Evolutionary conservation across 2,797 vertebrate species (phyloP).

Genomic region (Leptoclinus maculatus): DNA sequence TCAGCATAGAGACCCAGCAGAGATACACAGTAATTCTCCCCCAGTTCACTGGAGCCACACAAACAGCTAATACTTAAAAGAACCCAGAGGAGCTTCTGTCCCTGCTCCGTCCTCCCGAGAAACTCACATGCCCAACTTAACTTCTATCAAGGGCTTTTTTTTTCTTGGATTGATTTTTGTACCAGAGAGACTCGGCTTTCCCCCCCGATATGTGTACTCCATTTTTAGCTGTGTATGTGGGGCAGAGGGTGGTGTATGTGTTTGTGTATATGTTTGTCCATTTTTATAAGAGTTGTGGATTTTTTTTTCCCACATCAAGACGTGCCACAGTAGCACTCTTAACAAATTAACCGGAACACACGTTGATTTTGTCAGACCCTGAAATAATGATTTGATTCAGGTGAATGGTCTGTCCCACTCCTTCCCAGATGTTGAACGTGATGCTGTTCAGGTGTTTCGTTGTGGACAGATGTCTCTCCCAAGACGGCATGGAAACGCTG

Average conservation of each 20-base stretch:
- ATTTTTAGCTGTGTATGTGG: slow-evolving; percentile 37
- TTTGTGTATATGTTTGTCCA: neutral
- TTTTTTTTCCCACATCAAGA: slow-evolving; percentile 4
- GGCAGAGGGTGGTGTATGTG: slow-evolving; percentile 10
- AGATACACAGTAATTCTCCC: slow-evolving; percentile 66
- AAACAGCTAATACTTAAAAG: slow-evolving; percentile 79
- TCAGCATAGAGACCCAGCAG: slow-evolving; percentile 38
- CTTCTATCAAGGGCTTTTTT: slow-evolving; percentile 56
- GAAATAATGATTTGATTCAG: neutral
- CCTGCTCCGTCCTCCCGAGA: slow-evolving; percentile 46
- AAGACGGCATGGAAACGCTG: neutral
- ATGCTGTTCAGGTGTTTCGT: neutral
- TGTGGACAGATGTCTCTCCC: neutral
- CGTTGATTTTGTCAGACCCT: neutral
- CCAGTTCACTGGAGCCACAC: slow-evolving; percentile 68
- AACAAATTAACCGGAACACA: neutral
- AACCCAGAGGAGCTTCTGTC: slow-evolving; percentile 60
- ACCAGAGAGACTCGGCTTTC: slow-evolving; percentile 50
- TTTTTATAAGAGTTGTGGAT: too few relatives aligned
- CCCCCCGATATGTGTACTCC: slow-evolving; percentile 32
- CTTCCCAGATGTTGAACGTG: neutral
- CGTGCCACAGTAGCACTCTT: neutral
- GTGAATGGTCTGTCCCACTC: neutral
- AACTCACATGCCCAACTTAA: slow-evolving; percentile 54
- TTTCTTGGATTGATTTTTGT: slow-evolving; percentile 72